phyloP scores from a whole-genome alignment of 2,888 invertebrate genomes.

The Pseudococcus viburni region DNA sequence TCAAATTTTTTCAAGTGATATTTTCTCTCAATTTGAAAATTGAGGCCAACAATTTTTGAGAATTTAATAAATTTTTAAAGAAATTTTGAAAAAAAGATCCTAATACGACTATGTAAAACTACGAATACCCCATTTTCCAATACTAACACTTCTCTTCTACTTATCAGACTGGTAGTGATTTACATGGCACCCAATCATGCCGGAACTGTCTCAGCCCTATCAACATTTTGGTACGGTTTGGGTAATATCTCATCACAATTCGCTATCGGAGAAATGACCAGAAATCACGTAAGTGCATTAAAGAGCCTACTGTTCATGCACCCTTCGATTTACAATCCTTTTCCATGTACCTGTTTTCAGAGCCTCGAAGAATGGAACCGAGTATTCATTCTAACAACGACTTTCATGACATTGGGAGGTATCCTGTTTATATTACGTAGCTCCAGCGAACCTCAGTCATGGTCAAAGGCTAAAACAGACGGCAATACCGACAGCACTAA shows the following conservation, averaged over 20 bases:
- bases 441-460: conserved; percentile 48
- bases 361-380: background rate
- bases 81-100: too few relatives aligned
- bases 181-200: conserved; percentile 39
- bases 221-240: conserved; percentile 48
- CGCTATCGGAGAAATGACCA: conserved; percentile 23
- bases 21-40: too few relatives aligned
- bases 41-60: too few relatives aligned
- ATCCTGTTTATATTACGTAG: conserved; percentile 8
- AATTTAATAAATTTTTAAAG: too few relatives aligned
- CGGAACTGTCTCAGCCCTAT: conserved; percentile 23
- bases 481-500: background rate
- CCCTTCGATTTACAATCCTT: background rate
- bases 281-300: conserved; percentile 35
- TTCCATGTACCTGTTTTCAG: background rate
- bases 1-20: too few relatives aligned
- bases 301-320: background rate
- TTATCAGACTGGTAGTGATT: background rate
- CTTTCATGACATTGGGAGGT: conserved; percentile 14
- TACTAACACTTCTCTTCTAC: background rate
- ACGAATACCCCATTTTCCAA: background rate
- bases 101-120: too few relatives aligned
- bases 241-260: conserved; percentile 35
- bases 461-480: background rate
- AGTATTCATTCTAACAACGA: background rate